phyloP scores from a whole-genome alignment of 2,888 invertebrate genomes.

The Entomobrya proxima region DNA sequence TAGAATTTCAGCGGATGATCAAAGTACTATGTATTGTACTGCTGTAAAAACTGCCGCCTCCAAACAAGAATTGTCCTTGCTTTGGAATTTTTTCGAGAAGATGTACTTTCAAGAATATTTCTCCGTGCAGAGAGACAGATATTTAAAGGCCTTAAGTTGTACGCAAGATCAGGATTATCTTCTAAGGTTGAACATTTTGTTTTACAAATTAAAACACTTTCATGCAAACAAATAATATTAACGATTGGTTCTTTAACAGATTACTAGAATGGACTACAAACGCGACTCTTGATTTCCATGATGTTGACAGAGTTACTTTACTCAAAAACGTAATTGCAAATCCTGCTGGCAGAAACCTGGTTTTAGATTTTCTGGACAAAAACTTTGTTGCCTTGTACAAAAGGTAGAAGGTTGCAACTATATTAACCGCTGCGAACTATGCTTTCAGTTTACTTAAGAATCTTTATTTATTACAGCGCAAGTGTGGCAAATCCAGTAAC shows the following conservation, averaged over 20 bases:
- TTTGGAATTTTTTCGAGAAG: slow-evolving; percentile 50
- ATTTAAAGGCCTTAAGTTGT: slow-evolving; percentile 63
- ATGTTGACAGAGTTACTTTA: slow-evolving; percentile 60
- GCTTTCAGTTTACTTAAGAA: neutral
- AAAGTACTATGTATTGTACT: slow-evolving; percentile 53
- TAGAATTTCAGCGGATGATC: slow-evolving; percentile 53
- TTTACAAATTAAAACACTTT: neutral
- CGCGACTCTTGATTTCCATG: slow-evolving; percentile 59
- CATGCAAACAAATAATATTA: neutral
- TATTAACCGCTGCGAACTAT: neutral
- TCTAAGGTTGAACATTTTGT: neutral
- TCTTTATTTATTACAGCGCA: slow-evolving; percentile 27
- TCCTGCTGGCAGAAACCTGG: slow-evolving; percentile 36
- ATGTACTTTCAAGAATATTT: slow-evolving; percentile 59
- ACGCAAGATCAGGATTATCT: neutral
- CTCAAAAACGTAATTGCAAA: slow-evolving; percentile 58
- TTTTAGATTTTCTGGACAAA: slow-evolving; percentile 54
- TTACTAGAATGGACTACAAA: slow-evolving; percentile 51
- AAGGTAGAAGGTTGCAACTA: slow-evolving; percentile 51
- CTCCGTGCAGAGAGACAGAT: slow-evolving; percentile 60
- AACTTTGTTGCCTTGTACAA: slow-evolving; percentile 65
- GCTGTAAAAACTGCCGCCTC: slow-evolving; percentile 29
- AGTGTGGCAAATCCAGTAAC: slow-evolving; percentile 68
- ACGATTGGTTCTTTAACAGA: slow-evolving; percentile 1
- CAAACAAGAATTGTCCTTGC: neutral